Evolutionary conservation across 2,797 vertebrate species (phyloP).

Genomic region (Lepilemur ruficaudatus): DNA sequence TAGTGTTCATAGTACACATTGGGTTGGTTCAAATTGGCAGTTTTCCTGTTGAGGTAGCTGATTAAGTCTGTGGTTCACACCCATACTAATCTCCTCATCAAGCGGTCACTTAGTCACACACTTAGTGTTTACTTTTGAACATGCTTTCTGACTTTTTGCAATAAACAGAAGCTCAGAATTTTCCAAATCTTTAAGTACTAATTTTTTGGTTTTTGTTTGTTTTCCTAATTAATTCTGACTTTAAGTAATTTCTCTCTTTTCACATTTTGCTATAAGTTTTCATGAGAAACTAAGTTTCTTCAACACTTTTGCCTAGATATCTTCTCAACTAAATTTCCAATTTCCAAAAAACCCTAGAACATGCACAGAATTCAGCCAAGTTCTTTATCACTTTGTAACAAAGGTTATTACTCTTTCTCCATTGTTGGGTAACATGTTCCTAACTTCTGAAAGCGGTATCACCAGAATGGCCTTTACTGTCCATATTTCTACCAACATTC

Average conservation of each 20-base stretch:
- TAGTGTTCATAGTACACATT: too few relatives aligned
- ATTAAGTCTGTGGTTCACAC: neutral
- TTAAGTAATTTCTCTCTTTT: neutral
- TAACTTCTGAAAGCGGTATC: neutral
- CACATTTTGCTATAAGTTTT: neutral
- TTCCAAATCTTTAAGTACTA: neutral
- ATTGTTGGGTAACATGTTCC: neutral
- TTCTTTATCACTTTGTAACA: neutral
- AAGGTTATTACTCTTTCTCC: neutral
- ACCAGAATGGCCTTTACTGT: neutral
- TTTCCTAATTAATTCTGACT: neutral
- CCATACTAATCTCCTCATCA: neutral
- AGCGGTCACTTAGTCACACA: too few relatives aligned
- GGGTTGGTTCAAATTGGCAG: neutral
- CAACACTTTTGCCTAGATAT: neutral
- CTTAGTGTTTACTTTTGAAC: neutral
- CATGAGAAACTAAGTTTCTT: neutral
- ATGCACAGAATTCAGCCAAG: neutral
- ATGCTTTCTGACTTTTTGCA: neutral
- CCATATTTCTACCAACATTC: neutral
- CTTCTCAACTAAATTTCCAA: neutral
- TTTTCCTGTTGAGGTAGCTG: too few relatives aligned
- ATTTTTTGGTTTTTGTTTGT: neutral
- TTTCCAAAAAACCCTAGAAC: neutral
- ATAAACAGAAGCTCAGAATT: too few relatives aligned